A percentile compares a stretch with the other conserved stretches of the same genome.
Evolutionary conservation across 2,113 vertebrate species (phyloP).

Genomic region (Perccottus glenii): DNA sequence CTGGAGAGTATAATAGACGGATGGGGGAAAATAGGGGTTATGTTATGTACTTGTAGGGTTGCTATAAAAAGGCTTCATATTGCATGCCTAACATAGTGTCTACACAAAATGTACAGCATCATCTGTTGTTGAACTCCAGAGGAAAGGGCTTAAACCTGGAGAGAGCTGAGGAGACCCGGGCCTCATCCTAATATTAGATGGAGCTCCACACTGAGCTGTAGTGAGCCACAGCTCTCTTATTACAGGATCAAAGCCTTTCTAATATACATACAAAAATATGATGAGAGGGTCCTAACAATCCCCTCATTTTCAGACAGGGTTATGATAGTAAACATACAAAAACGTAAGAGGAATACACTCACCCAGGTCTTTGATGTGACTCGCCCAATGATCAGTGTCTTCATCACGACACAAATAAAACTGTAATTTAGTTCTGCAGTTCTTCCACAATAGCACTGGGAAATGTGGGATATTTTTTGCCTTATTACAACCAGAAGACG

Average conservation of each 20-base stretch:
- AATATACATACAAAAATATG: constrained; percentile 57
- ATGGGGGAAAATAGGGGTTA: too few relatives aligned
- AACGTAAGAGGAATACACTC: too few relatives aligned
- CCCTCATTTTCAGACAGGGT: constrained; percentile 29
- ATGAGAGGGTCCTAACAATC: constrained; percentile 33
- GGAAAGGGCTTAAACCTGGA: constrained; percentile 8
- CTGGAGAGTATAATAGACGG: too few relatives aligned
- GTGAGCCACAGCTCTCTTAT: constrained; percentile 38
- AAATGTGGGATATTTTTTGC: neutral
- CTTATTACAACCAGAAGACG: neutral
- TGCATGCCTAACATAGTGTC: too few relatives aligned
- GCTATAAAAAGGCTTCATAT: neutral
- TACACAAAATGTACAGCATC: neutral
- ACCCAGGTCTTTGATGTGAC: constrained; percentile 34
- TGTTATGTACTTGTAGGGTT: too few relatives aligned
- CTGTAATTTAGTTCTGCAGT: neutral
- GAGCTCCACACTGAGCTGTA: constrained; percentile 19
- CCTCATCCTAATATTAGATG: constrained; percentile 19
- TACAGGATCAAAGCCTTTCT: constrained; percentile 55
- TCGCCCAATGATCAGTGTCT: constrained; percentile 12
- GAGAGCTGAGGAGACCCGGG: neutral
- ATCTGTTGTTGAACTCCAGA: neutral
- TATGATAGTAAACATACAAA: constrained; percentile 35
- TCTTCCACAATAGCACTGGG: neutral
- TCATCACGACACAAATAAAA: constrained; percentile 1